phyloP scores from a whole-genome alignment of 2,113 vertebrate genomes.

The Pseudolaguvia tuberculata region DNA sequence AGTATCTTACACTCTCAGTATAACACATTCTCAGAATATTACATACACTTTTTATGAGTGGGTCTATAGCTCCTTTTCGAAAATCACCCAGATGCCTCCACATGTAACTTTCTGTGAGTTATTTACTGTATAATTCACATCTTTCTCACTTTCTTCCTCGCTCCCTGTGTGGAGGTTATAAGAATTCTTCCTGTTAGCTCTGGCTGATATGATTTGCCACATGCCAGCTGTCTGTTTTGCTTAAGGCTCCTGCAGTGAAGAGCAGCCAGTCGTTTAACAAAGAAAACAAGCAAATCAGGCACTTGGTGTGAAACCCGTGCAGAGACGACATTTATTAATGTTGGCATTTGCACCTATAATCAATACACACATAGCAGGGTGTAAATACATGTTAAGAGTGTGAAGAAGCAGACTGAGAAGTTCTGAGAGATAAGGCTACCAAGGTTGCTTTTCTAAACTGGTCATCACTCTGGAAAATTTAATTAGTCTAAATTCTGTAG shows the following conservation, averaged over 20 bases:
- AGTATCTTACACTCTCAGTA: no score
- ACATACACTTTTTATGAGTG: neutral
- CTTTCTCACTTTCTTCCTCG: neutral
- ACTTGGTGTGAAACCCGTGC: neutral
- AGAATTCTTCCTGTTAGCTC: neutral
- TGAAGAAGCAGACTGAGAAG: no score
- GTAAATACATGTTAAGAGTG: no score
- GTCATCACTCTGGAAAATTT: no score
- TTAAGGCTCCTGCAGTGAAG: neutral
- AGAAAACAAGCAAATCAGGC: neutral
- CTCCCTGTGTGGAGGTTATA: neutral
- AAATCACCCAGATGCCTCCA: neutral
- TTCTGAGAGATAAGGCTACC: no score
- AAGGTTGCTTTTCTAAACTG: no score
- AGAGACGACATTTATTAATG: neutral
- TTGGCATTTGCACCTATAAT: no score
- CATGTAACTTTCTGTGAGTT: neutral
- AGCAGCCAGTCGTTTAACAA: constrained; percentile 13
- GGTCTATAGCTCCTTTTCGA: neutral
- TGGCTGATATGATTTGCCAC: neutral
- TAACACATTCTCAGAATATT: no score
- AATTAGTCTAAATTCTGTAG: no score
- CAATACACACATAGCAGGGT: no score
- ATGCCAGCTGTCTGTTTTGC: no score
- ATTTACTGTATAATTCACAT: neutral